A percentile compares a stretch with the other conserved stretches of the same genome.
Conservation (phyloP, 1,140 invertebrate genomes). For the Euschistus heros region DNA sequence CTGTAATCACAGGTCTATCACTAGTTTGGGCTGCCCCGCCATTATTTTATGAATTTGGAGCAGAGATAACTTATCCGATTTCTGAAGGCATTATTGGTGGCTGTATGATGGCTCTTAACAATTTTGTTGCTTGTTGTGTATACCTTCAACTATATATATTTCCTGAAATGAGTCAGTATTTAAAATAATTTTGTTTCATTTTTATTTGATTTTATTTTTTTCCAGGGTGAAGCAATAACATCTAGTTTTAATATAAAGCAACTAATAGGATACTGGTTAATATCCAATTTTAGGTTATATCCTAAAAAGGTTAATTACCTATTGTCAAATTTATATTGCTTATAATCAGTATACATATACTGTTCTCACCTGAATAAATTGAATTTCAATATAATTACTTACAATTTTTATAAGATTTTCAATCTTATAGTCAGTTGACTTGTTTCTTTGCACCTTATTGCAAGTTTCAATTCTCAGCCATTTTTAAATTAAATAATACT, state of each 20-base stretch:
- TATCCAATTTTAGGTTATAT: not conserved
- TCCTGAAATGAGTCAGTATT: conserved; percentile 9
- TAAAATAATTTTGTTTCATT: not conserved
- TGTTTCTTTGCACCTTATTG: too few relatives aligned
- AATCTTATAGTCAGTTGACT: too few relatives aligned
- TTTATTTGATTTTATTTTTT: not conserved
- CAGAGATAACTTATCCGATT: conserved; percentile 41
- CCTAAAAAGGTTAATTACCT: not conserved
- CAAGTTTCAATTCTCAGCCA: too few relatives aligned
- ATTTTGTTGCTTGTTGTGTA: conserved; percentile 21
- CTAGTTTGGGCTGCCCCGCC: conserved; percentile 38
- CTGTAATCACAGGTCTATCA: conserved; percentile 36
- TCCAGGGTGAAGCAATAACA: too few relatives aligned
- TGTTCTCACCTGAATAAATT: too few relatives aligned
- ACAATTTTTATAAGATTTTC: too few relatives aligned
- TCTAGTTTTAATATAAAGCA: not conserved
- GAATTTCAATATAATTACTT: too few relatives aligned
- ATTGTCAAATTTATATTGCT: not conserved
- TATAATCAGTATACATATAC: too few relatives aligned
- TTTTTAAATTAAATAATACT: too few relatives aligned
- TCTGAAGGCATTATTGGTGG: conserved; percentile 41
- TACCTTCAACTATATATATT: conserved; percentile 25
- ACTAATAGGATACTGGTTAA: too few relatives aligned
- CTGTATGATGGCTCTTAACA: conserved; percentile 38
- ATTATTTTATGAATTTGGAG: conserved; percentile 40